Base-by-base conservation (phyloP, 2,797 vertebrate genomes). In the Poeciliopsis presidionis region DNA sequence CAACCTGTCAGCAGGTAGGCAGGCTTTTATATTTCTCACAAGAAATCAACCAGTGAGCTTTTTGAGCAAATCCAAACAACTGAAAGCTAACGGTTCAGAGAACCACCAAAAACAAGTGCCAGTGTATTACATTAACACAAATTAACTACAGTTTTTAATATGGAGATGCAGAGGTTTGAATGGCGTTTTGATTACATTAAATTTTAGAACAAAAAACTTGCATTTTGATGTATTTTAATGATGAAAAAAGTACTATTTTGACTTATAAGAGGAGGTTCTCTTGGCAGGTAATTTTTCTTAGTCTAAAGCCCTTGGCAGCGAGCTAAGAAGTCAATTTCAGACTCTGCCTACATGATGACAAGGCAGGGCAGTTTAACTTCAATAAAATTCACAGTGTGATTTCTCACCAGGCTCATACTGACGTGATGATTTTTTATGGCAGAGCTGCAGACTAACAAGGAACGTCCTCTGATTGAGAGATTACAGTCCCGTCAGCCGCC, bases 271-370 rank as follows among this genome's bases (percentile, higher is more conserved):
- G 28, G 39, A 51, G 22, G 74, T 78, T 61, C 86, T 86, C 57
- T 88, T 89, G 88, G 86, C 84, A 92, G 90, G 89, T 90, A 73
- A 80, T 89, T 88, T 90, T 86, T 91, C 81, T 90, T 76, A 78
- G 78, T 87, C 87, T 86, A 81, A 73, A 84, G 83, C 80, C 79
- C 46, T 82, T 82, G 84, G 89, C 87, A 57, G 72, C 22, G 74
- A 87, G 83, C 74, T 83, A 83, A 79, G 84, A 89, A 87, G 63
- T 86, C 85, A 77, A 92, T 89, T 91, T 88, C 85, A 90, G 82
- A 84, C 73, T 72, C 76, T 83, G 75, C 77, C 77, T 72, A 72
- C 87, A 80, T 80, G 85, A 79, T 33, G 69, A 84, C 81, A 84
- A 75, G 78, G 73, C 74, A 11, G 82, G 80, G 69, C 51, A 76